Evolutionary conservation across 2,888 invertebrate genomes (phyloP), one percentile per base, ranked within the genome.

Genomic region (Cepaea hortensis): DNA sequence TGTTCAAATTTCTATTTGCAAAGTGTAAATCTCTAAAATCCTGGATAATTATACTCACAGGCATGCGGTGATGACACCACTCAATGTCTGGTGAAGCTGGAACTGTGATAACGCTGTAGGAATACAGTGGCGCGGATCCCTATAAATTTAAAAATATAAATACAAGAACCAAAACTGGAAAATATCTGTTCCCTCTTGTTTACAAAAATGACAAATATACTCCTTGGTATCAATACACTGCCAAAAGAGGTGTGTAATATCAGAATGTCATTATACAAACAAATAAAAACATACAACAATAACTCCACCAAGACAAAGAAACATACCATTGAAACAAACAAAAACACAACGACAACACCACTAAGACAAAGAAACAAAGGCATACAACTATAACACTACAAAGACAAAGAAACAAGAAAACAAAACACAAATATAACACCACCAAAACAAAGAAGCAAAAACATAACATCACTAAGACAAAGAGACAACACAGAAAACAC

Each of bases 21-120:
- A 35, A 35, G 35, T 35, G 35, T 35, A 35, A 35, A 35, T 35
- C 35, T 35, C 35, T 35, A 35, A 35, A 35, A 62, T 61, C 35
- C 2, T 7, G n/a, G 7, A 9, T 46, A 18, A 77, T 68, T 23
- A 55, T n/a, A 88, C 91, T 88, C 90, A 93, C 93, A 15, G 97
- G 97, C 96, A 96, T 96, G 92, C 97, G 95, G 91, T 97, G 96
- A 95, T 97, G 97, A 83, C 97, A 95, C 96, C 96, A 97, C 65
- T 96, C 95, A 89, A 97, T 93, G 23, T 96, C 95, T 70, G 95
- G 94, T 89, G 96, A 96, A 0, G 97, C 96, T 76, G 96, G 96
- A 95, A 96, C 97, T 23, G 97, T 97, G 80, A 97, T 96, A 3
- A 97, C 95, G 77, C 96, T 96, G 93, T 97, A 97, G 89, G 96